A percentile compares a stretch with the other conserved stretches of the same genome.
Conservation (phyloP, 1,140 invertebrate genomes). For the Psix sp. region DNA sequence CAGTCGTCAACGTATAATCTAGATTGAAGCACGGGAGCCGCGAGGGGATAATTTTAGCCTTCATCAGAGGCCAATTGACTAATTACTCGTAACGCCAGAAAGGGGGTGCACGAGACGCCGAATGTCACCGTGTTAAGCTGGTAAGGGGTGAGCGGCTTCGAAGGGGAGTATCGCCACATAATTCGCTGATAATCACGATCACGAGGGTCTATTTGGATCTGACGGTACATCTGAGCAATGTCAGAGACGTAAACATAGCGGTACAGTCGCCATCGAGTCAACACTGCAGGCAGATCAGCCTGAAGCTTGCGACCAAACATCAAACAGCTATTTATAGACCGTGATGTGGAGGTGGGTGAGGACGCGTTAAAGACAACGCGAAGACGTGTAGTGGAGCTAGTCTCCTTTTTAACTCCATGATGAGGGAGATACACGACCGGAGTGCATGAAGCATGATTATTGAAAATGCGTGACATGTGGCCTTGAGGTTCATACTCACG, state of each 20-base stretch:
- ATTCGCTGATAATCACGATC: conserved; percentile 8
- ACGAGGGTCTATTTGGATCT: background rate
- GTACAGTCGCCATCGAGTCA: background rate
- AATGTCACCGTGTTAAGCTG: too few relatives aligned
- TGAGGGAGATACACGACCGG: background rate
- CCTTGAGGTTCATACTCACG: background rate
- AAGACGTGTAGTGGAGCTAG: background rate
- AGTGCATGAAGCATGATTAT: too few relatives aligned
- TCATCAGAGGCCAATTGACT: background rate
- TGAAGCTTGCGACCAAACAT: background rate
- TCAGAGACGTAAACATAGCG: background rate
- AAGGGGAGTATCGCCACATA: too few relatives aligned
- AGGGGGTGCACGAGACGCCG: too few relatives aligned
- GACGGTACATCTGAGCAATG: conserved; percentile 4
- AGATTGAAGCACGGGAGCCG: background rate
- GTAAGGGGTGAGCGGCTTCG: too few relatives aligned
- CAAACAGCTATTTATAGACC: background rate
- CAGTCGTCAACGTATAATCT: background rate
- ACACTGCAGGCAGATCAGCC: background rate
- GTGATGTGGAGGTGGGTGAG: background rate
- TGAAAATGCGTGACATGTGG: background rate
- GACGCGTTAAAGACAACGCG: background rate
- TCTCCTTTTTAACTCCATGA: background rate
- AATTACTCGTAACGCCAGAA: too few relatives aligned
- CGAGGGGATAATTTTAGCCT: background rate